Evolutionary conservation across 2,888 invertebrate species (phyloP), one percentile per base, ranked within the genome.

Genomic region (Busseola fusca): DNA sequence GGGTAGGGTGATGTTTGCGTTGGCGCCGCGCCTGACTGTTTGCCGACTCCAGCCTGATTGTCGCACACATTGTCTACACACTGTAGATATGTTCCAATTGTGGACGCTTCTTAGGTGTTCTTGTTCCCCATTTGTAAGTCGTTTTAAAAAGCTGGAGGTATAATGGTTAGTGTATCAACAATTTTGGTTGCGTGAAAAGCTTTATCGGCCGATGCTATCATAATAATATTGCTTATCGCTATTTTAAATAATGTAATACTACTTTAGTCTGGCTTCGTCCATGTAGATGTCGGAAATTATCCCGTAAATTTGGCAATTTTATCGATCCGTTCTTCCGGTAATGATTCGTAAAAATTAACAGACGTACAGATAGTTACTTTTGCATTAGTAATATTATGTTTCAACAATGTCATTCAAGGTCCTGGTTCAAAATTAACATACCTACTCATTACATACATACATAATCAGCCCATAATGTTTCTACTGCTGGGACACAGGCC

Each of bases 21-120:
- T 91, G 89, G 90, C 91, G 87, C 88, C 83, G 87, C 87, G 88
- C 89, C 89, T 88, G 82, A 84, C 83, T 92, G 90, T 93, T 92
- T 92, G 89, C 85, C 64, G 78, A 88, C 88, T 84, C 84, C 88
- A 81, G 86, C 83, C 87, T 86, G 87, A 88, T 87, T 88, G 89
- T 87, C 89, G 83, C 82, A 80, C 82, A 87, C 87, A 88, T 86
- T 86, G 87, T 81, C 84, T 85, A 85, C 88, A 84, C 59, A 60
- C 78, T 76, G 81, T 74, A 69, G 78, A 74, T 73, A 72, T 60
- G 48, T 81, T 64, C 34, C 69, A 69, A 76, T 58, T 59, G 69
- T 58, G 60, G 37, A 64, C 37, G 16, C 21, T 64, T 57, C 69
- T 68, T 83, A 37, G 62, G 54, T 57, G 65, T 34, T 63, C 56